Evolutionary conservation across 2,113 vertebrate species (phyloP), one percentile per base, ranked within the genome.

Genomic region (Sardina pilchardus): DNA sequence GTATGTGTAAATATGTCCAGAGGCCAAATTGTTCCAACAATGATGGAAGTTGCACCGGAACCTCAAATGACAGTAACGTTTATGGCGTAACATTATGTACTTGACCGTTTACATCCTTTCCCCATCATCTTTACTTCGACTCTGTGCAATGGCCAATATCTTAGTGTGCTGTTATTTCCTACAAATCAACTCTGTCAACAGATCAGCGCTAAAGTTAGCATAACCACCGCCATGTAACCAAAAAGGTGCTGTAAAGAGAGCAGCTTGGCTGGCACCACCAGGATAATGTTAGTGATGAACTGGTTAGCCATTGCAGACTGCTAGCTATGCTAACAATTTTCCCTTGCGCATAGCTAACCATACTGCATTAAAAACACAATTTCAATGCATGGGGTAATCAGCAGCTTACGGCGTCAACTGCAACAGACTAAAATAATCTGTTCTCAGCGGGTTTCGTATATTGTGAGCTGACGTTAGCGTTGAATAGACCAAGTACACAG

Each of bases 301-400:
- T 78, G 71, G 71, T 34, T 39, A 39, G 71, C 71, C 34, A 78
- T 34, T 78, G 71, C 71, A 78, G 71, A 78, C 71, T 78, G 71
- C 71, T 78, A 78, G 14, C 71, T 36, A 78, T 78, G 71, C 71
- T 78, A 78, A 78, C 71, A 12, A 30, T 78, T 78, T 78, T 39
- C 34, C 71, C 71, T 75, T 78, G 30, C 30, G 71, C 71, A 78
- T 78, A 78, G 71, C 71, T 36, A 34, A 36, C 30, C 3, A 36
- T 78, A 17, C 71, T 78, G 34, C 63, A 67, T 78, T 36, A 36
- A 78, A 39, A 36, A 39, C 26, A 14, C 10, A 5, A 10, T 78
- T 17, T 19, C 71, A 78, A 78, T 78, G 30, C 30, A 36, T 78
- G 9, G 12, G 19, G 71, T 17, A 78, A 78, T 78, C 71, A 16